A percentile compares a stretch with the other conserved stretches of the same genome.
Conservation (phyloP, 2,888 invertebrate species). For the Dynastes hyllus region DNA sequence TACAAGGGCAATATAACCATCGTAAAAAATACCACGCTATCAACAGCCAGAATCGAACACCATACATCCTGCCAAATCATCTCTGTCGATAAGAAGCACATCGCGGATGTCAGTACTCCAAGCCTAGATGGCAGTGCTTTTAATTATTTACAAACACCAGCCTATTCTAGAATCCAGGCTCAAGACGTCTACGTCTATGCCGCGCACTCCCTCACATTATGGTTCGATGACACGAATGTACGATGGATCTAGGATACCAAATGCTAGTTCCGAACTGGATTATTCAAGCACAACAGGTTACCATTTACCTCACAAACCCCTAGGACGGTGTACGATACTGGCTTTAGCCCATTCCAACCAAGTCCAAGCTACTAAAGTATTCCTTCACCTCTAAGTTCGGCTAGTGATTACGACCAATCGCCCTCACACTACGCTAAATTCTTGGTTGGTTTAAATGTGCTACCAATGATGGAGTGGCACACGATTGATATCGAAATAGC, state of each 20-base stretch:
- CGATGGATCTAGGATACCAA: slow-evolving; percentile 94
- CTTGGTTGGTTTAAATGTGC: slow-evolving; percentile 80
- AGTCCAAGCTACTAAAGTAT: slow-evolving; percentile 82
- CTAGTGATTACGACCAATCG: slow-evolving; percentile 72
- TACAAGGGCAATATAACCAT: slow-evolving; percentile 99
- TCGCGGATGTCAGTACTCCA: slow-evolving; percentile 82
- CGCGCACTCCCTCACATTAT: slow-evolving; percentile 92
- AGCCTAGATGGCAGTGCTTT: slow-evolving; percentile 81
- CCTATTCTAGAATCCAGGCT: slow-evolving; percentile 83
- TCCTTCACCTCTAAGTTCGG: slow-evolving; percentile 77
- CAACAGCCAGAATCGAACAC: slow-evolving; percentile 95
- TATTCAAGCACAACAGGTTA: slow-evolving; percentile 77
- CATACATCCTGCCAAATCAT: slow-evolving; percentile 99
- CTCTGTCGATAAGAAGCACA: slow-evolving; percentile 93
- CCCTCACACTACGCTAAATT: slow-evolving; percentile 84
- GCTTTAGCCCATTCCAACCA: slow-evolving; percentile 93
- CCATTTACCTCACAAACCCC: slow-evolving; percentile 97
- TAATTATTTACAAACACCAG: slow-evolving; percentile 79
- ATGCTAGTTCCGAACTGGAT: slow-evolving; percentile 93
- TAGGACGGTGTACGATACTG: slow-evolving; percentile 91
- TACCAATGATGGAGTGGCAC: slow-evolving; percentile 86
- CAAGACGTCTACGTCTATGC: slow-evolving; percentile 89
- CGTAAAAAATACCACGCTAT: slow-evolving; percentile 97
- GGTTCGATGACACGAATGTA: slow-evolving; percentile 95
- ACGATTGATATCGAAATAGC: slow-evolving; percentile 90